These are phyloP conservation scores for Dolichallabes microphthalmus DNA, from an alignment of 2,113 vertebrate genomes.

Conservation along the genomic window DNA sequence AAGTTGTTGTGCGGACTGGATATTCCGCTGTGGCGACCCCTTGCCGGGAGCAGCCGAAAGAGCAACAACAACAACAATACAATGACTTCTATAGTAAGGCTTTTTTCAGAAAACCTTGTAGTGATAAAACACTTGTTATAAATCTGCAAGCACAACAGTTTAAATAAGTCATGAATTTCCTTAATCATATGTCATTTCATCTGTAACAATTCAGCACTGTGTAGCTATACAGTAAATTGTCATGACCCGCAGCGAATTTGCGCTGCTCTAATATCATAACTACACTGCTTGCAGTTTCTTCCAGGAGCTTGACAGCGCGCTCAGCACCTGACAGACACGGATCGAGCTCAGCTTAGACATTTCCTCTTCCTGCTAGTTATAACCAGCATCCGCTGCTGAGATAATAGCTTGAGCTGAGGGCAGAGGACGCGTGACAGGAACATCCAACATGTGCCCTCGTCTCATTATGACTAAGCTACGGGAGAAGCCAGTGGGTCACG, in stretches of 20 bases:
- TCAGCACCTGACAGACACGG: conserved; percentile 11
- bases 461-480: conserved; percentile 25
- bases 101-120: no score
- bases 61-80: no score
- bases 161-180: background rate
- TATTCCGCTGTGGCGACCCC: no score
- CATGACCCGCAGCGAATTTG: conserved; percentile 27
- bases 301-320: conserved; percentile 49
- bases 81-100: no score
- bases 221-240: conserved; percentile 26
- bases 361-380: conserved; percentile 44
- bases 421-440: background rate
- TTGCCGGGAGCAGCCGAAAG: no score
- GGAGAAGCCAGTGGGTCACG: conserved; percentile 1
- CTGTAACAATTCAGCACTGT: conserved; percentile 36
- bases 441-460: background rate
- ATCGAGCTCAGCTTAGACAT: conserved; percentile 37
- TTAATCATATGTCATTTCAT: conserved; percentile 19
- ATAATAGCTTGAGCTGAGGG: background rate
- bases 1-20: no score
- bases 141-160: background rate
- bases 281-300: conserved; percentile 51
- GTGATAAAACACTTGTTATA: background rate
- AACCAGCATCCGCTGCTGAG: conserved; percentile 8
- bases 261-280: conserved; percentile 50